phyloP scores from a whole-genome alignment of 2,888 invertebrate species.

The Blastobasis lacticolella region DNA sequence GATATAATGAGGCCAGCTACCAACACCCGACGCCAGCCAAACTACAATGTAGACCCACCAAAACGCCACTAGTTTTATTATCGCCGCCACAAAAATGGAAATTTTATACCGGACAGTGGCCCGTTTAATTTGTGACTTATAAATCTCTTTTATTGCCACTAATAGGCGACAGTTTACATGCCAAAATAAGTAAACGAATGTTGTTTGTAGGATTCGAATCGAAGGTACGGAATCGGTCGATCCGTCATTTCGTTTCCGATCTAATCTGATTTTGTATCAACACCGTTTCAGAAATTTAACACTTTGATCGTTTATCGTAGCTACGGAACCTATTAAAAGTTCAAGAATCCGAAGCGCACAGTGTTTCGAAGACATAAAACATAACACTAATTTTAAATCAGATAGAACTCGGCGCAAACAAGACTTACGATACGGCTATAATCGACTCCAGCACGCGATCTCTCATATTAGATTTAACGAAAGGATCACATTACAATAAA shows the following conservation, averaged over 20 bases:
- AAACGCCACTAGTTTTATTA: not conserved
- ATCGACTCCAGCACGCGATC: constrained; percentile 36
- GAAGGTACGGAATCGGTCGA: too few species aligned
- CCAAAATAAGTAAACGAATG: too few species aligned
- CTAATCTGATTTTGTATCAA: too few species aligned
- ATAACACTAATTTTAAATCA: constrained; percentile 37
- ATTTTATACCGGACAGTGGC: too few species aligned
- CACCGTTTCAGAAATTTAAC: too few species aligned
- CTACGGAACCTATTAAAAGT: constrained; percentile 11
- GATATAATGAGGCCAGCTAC: constrained; percentile 59
- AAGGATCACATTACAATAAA: constrained; percentile 16
- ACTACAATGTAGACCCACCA: constrained; percentile 7
- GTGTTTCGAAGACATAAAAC: constrained; percentile 23
- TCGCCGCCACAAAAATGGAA: too few species aligned
- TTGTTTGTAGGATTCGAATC: too few species aligned
- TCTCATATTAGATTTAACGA: constrained; percentile 25
- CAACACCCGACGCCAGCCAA: constrained; percentile 19
- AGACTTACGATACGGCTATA: constrained; percentile 31
- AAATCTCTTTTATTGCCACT: too few species aligned
- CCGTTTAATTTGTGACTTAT: too few species aligned
- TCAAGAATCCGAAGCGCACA: constrained; percentile 19
- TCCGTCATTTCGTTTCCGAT: too few species aligned
- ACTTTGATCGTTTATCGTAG: not conserved
- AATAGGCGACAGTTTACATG: too few species aligned
- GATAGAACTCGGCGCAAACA: constrained; percentile 32